These are phyloP conservation scores for Crossaster papposus DNA, from an alignment of 53 echinoderm and acorn worm genomes.

Conservation along the genomic window DNA sequence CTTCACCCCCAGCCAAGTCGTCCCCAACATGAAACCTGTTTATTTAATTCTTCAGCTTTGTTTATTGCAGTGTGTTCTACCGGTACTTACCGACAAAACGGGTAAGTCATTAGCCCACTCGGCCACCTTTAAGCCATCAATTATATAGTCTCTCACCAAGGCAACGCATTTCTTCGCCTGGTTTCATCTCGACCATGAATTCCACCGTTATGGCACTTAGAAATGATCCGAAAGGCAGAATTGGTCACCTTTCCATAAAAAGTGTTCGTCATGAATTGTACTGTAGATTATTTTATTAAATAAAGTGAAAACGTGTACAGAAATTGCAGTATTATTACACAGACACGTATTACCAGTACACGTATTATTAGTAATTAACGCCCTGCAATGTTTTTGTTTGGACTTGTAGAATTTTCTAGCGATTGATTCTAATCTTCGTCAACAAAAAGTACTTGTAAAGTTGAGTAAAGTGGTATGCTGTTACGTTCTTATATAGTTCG, in stretches of 20 bases:
- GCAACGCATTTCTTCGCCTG: neutral
- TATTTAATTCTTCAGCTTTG: slow-evolving; percentile 70
- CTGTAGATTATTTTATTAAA: too few relatives aligned
- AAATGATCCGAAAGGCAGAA: neutral
- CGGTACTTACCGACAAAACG: slow-evolving; percentile 35
- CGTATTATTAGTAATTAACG: too few relatives aligned
- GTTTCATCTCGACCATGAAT: neutral
- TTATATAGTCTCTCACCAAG: neutral
- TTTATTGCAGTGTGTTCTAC: slow-evolving; percentile 61
- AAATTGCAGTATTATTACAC: too few relatives aligned
- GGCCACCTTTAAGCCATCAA: slow-evolving; percentile 42
- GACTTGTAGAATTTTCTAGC: too few relatives aligned
- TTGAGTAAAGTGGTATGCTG: too few relatives aligned
- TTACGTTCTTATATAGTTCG: too few relatives aligned
- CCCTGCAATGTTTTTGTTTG: too few relatives aligned
- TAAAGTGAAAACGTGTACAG: too few relatives aligned
- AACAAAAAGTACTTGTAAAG: too few relatives aligned
- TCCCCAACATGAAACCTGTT: slow-evolving; percentile 61
- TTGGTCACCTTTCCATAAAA: neutral
- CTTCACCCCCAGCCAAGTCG: slow-evolving; percentile 7
- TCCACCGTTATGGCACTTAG: neutral
- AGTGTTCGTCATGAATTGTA: too few relatives aligned
- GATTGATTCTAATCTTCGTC: too few relatives aligned
- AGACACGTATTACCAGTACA: too few relatives aligned
- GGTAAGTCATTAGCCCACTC: slow-evolving; percentile 59